Percentiles rank a stretch among this genome's conserved stretches.
phyloP scores from a whole-genome alignment of 2,797 vertebrate genomes.

The Falco peregrinus region DNA sequence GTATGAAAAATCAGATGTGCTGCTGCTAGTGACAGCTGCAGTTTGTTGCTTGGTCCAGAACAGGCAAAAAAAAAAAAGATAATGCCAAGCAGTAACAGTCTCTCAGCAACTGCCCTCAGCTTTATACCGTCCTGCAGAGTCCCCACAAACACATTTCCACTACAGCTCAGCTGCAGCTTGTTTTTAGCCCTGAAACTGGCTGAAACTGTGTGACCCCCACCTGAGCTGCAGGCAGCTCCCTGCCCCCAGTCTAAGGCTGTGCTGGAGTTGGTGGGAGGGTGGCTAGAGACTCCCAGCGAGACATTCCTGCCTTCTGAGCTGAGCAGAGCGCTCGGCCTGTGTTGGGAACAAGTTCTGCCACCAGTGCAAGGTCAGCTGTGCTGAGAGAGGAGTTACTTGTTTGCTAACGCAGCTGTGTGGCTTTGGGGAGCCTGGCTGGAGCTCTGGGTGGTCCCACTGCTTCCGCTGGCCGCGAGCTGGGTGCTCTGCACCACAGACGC shows the following conservation, averaged over 20 bases:
- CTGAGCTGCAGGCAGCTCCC: accelerated
- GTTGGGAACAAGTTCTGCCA: not conserved
- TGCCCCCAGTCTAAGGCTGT: not conserved
- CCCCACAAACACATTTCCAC: not conserved
- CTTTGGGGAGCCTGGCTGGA: not conserved
- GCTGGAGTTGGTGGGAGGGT: not conserved
- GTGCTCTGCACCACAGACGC: not conserved
- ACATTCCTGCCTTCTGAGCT: accelerated
- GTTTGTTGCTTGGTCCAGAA: not conserved
- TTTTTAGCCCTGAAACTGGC: not conserved
- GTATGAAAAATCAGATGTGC: not conserved
- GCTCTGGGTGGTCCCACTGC: not conserved
- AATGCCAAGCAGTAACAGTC: not conserved
- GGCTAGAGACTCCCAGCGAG: not conserved
- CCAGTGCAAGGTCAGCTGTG: not conserved
- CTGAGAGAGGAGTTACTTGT: too few species aligned
- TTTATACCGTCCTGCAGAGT: not conserved
- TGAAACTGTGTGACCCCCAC: not conserved
- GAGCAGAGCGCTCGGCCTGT: not conserved
- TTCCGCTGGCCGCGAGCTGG: not conserved
- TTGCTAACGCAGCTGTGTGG: accelerated
- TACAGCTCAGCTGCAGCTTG: not conserved
- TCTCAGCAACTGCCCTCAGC: not conserved
- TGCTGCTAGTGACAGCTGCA: not conserved
- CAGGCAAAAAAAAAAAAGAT: not conserved